Evolutionary conservation across 2,797 vertebrate species (phyloP).

Genomic region (Diplodus puntazzo): DNA sequence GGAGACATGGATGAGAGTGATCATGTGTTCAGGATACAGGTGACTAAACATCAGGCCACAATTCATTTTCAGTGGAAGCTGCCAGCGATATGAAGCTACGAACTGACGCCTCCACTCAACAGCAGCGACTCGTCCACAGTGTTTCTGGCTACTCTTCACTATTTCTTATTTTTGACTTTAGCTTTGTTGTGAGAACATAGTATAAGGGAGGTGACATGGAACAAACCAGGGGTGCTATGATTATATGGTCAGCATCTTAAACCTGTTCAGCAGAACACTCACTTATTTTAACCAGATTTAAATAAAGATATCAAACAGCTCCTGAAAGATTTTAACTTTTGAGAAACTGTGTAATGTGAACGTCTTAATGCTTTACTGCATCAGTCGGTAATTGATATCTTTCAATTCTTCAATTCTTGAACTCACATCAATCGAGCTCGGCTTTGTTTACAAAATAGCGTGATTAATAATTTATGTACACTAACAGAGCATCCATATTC

Average conservation of each 20-base stretch:
- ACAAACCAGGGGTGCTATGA: no score
- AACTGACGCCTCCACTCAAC: no score
- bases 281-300: no score
- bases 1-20: neutral
- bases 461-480: slow-evolving; percentile 9
- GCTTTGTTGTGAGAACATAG: no score
- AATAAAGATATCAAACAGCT: neutral
- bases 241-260: neutral
- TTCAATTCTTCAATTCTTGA: neutral
- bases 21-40: no score
- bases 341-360: neutral
- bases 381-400: neutral
- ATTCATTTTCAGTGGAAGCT: no score
- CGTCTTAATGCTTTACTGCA: neutral
- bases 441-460: slow-evolving; percentile 9
- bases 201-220: neutral
- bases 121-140: no score
- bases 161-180: no score
- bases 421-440: neutral
- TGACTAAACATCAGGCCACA: no score
- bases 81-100: no score
- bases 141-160: no score
- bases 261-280: neutral
- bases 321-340: neutral
- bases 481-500: slow-evolving; percentile 2